Base-by-base conservation (phyloP, 2,888 invertebrate genomes). In the Eristalis tenax region DNA sequence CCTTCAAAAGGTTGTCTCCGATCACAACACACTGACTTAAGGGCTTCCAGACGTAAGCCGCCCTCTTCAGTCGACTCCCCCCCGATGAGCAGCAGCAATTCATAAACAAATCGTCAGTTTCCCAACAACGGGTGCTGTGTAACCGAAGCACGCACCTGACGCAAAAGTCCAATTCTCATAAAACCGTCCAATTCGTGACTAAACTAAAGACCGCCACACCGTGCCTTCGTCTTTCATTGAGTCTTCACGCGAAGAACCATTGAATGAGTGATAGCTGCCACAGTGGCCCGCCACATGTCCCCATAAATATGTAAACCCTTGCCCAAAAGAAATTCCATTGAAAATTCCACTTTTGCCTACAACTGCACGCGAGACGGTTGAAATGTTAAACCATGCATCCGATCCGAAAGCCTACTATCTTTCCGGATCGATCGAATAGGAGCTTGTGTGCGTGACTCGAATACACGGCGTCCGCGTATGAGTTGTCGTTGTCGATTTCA, bases 131-230 rank as follows among this genome's bases (percentile, higher is more conserved):
- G 32, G 10, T 26, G n/a, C 28, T 57, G 15, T n/a, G 57, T 59
- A 77, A 66, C 18, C 76, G 18, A 61, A 81, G 68, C 71, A 81
- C 73, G 76, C 68, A 85, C 80, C n/a, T 57, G 56, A 76, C 43
- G 73, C 66, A 80, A 22, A 74, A 75, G 69, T 75, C 69, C 69
- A 69, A 75, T 81, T 74, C 69, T 69, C 81, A 75, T 81, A 74
- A n/a, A 81, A 80, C 63, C 28, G 74, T 63, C 35, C 56, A 18
- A 64, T 56, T 63, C 81, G 81, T 81, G 81, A 81, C 74, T 38
- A 75, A 74, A 81, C 59, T 81, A 28, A 81, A 81, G 13, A 23
- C 59, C 5, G 23, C 23, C 35, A 71, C 59, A 22, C 43, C 6
- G 22, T 68, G 13, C 15, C 26, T 2, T 13, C 23, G 59, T 18